Conservation (phyloP, 2,888 invertebrate genomes). For the Protodeltote pygarga region DNA sequence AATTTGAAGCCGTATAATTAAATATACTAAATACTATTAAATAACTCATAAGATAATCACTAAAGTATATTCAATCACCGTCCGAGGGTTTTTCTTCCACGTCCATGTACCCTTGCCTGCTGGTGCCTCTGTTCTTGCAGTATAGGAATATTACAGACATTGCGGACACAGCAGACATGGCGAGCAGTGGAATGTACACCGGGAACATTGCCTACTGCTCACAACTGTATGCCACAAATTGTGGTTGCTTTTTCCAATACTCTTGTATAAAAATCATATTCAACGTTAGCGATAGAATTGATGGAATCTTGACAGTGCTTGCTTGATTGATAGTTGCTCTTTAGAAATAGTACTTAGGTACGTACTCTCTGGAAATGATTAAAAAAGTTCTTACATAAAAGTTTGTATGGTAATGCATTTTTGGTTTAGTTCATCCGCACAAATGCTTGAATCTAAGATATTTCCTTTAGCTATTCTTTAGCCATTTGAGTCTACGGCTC, state of each 20-base stretch:
- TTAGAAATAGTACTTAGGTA: not conserved
- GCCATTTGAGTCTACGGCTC: no score
- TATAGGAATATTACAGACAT: slow-evolving; percentile 73
- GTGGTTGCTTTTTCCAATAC: slow-evolving; percentile 5
- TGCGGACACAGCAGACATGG: slow-evolving; percentile 75
- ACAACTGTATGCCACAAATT: slow-evolving; percentile 3
- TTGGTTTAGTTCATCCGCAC: no score
- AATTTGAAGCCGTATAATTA: slow-evolving; percentile 32
- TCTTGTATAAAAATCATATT: slow-evolving; percentile 32
- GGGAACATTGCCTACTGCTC: slow-evolving; percentile 54
- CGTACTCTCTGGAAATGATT: no score
- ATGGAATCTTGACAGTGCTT: slow-evolving; percentile 24
- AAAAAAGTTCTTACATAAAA: no score
- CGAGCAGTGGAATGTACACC: slow-evolving; percentile 68
- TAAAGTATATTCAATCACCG: slow-evolving; percentile 41
- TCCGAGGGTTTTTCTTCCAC: slow-evolving; percentile 72
- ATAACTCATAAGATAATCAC: slow-evolving; percentile 32
- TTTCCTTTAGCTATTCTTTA: no score
- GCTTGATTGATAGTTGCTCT: not conserved
- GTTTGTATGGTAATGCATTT: no score
- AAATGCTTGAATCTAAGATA: no score
- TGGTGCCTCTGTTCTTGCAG: slow-evolving; percentile 66
- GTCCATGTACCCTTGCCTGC: slow-evolving; percentile 75
- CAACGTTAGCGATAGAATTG: slow-evolving; percentile 17
- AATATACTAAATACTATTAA: slow-evolving; percentile 29